Evolutionary conservation across 2,113 vertebrate species (phyloP).

Genomic region (Vulpes lagopus): DNA sequence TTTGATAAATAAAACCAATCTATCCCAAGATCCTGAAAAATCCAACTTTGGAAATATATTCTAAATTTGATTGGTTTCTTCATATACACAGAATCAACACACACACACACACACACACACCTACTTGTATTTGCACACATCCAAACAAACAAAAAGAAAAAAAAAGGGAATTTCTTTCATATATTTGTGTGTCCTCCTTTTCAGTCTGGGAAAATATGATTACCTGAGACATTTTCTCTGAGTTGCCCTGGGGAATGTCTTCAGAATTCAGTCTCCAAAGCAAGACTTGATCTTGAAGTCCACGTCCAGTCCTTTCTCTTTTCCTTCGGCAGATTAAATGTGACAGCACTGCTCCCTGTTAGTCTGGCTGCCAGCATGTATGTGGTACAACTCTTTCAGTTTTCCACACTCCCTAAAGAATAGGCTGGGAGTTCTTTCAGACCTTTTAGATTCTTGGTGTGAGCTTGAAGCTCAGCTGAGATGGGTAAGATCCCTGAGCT

Average conservation of each 20-base stretch:
- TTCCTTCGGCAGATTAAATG: background rate
- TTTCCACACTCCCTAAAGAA: background rate
- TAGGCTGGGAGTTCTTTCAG: background rate
- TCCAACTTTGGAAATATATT: conserved; percentile 14
- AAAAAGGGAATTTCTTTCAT: background rate
- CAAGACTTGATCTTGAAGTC: background rate
- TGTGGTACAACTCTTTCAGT: background rate
- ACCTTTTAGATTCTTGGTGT: conserved; percentile 41
- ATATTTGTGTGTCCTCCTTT: background rate
- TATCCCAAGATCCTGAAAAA: background rate
- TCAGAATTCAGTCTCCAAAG: background rate
- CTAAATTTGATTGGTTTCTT: conserved; percentile 2
- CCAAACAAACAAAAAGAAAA: background rate
- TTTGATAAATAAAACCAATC: background rate
- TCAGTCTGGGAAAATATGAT: background rate
- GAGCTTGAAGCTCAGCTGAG: background rate
- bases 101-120: no score
- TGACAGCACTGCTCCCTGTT: background rate
- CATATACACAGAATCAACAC: background rate
- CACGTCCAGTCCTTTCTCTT: background rate
- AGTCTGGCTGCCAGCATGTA: background rate
- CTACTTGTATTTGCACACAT: background rate
- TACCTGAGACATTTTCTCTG: background rate
- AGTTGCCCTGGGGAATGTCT: background rate
- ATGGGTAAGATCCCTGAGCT: background rate